These are phyloP conservation scores for Sceloporus undulatus DNA, from an alignment of 2,113 vertebrate species.

Conservation along the genomic window DNA sequence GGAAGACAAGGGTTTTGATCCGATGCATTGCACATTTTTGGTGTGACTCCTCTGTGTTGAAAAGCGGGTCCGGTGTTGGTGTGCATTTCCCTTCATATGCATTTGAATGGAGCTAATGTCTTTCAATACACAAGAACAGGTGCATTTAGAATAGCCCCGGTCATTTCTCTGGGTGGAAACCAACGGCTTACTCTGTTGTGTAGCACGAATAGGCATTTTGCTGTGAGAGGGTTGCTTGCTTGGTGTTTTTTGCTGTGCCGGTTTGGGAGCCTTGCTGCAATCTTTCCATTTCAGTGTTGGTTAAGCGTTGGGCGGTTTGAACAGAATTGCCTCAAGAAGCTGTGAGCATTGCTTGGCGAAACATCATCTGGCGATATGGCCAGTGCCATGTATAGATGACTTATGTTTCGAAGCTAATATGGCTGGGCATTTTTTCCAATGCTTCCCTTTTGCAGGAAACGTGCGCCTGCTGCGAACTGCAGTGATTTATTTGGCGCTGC, in stretches of 20 bases:
- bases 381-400: neutral
- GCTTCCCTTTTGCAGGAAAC: slow-evolving; percentile 6
- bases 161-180: slow-evolving; percentile 12
- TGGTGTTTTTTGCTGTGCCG: accelerated
- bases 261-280: too few relatives aligned
- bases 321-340: too few relatives aligned
- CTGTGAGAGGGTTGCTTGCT: neutral
- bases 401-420: neutral
- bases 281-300: too few relatives aligned
- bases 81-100: too few relatives aligned
- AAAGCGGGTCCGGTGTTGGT: too few relatives aligned
- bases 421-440: accelerated
- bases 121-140: too few relatives aligned
- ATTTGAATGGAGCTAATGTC: too few relatives aligned
- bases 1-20: neutral
- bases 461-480: neutral
- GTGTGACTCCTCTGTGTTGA: too few relatives aligned
- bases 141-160: accelerated
- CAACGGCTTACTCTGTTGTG: neutral
- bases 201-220: too few relatives aligned
- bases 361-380: neutral
- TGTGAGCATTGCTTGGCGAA: accelerated
- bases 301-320: too few relatives aligned
- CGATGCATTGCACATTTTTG: too few relatives aligned
- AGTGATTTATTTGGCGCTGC: slow-evolving; percentile 51